phyloP scores from a whole-genome alignment of 2,797 vertebrate species.

The Sebastes variabilis region DNA sequence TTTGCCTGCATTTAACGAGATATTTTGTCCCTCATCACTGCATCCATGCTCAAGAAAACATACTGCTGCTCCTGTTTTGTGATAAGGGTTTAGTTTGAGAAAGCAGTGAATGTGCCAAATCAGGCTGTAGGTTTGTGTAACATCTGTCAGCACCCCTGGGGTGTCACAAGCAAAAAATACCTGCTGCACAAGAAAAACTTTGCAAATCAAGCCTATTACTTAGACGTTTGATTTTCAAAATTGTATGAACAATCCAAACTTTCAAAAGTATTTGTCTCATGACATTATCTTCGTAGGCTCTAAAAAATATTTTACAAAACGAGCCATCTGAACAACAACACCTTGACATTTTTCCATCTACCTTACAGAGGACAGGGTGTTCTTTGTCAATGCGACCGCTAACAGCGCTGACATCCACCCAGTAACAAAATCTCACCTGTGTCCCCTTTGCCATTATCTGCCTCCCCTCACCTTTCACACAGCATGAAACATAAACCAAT shows the following conservation, averaged over 20 bases:
- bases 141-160: conserved; percentile 37
- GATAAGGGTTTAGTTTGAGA: conserved; percentile 27
- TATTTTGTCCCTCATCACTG: conserved; percentile 28
- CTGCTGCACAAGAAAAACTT: conserved; percentile 20
- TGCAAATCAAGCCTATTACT: not conserved
- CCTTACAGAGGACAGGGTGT: not conserved
- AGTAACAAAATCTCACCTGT: not conserved
- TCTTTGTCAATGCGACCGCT: not conserved
- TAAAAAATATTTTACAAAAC: not conserved
- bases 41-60: conserved; percentile 25
- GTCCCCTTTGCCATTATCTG: not conserved
- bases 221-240: not conserved
- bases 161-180: conserved; percentile 13
- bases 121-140: conserved; percentile 30
- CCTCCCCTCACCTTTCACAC: not conserved
- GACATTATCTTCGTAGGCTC: not conserved
- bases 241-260: not conserved
- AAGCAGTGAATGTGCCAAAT: conserved; percentile 32
- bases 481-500: not conserved
- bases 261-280: not conserved
- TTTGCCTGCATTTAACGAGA: conserved; percentile 28
- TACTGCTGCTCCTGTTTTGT: conserved; percentile 26
- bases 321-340: not conserved
- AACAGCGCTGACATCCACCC: not conserved
- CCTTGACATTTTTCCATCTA: not conserved